These are phyloP conservation scores for Zaprionus vittiger DNA, from an alignment of 1,140 invertebrate genomes.

Conservation along the genomic window DNA sequence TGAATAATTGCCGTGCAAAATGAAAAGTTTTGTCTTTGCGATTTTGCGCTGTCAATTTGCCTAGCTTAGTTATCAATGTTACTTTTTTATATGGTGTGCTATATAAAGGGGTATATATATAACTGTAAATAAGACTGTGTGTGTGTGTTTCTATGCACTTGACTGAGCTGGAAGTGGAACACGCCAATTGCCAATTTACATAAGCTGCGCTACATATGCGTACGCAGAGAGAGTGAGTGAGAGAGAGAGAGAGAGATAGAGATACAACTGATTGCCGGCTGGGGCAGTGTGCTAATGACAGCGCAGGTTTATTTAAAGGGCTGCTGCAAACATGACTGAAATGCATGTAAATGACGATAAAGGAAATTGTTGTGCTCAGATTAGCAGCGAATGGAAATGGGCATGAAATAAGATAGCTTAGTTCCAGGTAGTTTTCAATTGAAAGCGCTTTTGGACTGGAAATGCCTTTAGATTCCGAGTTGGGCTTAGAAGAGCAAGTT, in stretches of 20 bases:
- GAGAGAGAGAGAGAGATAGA: not conserved
- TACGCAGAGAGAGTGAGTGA: not conserved
- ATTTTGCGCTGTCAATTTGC: slow-evolving; percentile 56
- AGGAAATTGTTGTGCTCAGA: not conserved
- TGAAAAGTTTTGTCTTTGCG: slow-evolving; percentile 47
- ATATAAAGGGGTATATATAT: slow-evolving; percentile 4
- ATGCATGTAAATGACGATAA: not conserved
- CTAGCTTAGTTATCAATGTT: slow-evolving; percentile 63
- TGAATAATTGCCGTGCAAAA: slow-evolving; percentile 54
- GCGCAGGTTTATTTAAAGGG: not conserved
- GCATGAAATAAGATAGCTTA: not conserved
- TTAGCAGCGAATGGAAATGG: not conserved
- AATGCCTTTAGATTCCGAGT: no score
- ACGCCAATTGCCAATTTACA: slow-evolving; percentile 72
- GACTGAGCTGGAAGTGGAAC: slow-evolving; percentile 60
- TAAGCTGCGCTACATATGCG: slow-evolving; percentile 30
- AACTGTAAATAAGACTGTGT: not conserved
- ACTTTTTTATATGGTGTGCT: slow-evolving; percentile 41
- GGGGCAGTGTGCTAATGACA: not conserved
- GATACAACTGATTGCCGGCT: not conserved
- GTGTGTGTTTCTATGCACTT: slow-evolving; percentile 21
- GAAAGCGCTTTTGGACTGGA: no score
- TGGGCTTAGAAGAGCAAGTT: no score
- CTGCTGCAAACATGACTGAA: not conserved
- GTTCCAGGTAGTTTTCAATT: not conserved